These are phyloP conservation scores for Actinia equina DNA, from an alignment of 64 coral and sea anemone genomes.

Conservation along the genomic window DNA sequence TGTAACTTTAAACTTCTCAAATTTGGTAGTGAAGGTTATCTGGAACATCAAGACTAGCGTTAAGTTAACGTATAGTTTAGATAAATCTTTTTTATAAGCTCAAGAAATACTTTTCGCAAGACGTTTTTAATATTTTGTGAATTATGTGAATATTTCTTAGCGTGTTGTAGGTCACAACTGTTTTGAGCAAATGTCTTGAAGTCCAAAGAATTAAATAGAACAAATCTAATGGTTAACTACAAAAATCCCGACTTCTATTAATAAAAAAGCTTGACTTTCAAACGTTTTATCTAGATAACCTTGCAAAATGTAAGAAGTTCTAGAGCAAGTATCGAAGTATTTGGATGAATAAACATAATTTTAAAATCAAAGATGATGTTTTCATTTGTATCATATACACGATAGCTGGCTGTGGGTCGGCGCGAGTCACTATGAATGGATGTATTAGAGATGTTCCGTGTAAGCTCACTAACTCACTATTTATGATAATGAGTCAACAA, in stretches of 20 bases:
- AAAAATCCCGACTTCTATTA: neutral
- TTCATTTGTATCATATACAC: neutral
- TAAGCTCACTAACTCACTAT: too few relatives aligned
- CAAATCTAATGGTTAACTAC: neutral
- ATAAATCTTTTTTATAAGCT: neutral
- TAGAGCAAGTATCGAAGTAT: neutral
- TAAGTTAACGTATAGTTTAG: too few relatives aligned
- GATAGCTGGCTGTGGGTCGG: neutral
- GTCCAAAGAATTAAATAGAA: neutral
- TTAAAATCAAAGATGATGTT: neutral
- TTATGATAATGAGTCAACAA: too few relatives aligned
- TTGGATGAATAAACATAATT: neutral
- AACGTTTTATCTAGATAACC: neutral
- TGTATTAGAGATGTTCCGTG: too few relatives aligned
- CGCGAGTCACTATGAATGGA: neutral
- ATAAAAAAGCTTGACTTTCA: neutral
- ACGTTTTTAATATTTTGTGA: too few relatives aligned
- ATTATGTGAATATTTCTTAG: too few relatives aligned
- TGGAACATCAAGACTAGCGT: too few relatives aligned
- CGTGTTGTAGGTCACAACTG: too few relatives aligned
- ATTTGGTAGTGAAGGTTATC: neutral
- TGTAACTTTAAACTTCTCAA: neutral
- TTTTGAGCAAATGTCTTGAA: too few relatives aligned
- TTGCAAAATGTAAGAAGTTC: neutral
- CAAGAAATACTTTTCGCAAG: neutral